These are phyloP conservation scores for Cladopsammia gracilis DNA, from an alignment of 64 coral and sea anemone species.

Conservation along the genomic window DNA sequence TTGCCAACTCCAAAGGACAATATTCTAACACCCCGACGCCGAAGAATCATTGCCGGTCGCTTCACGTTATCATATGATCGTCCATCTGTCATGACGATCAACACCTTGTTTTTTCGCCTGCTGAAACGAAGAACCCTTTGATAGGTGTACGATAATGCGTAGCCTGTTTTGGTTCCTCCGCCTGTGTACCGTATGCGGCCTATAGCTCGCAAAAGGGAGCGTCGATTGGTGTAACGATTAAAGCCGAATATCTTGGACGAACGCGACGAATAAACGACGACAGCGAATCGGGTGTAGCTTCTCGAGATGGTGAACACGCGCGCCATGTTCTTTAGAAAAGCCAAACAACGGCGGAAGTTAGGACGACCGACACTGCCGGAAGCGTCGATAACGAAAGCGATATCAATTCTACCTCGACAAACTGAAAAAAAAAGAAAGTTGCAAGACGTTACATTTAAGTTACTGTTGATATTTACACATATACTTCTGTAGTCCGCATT, in stretches of 20 bases:
- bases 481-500: no score
- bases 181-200: constrained; percentile 54
- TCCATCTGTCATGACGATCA: constrained; percentile 87
- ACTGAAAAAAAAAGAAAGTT: constrained; percentile 17
- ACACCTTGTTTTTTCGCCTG: constrained; percentile 55
- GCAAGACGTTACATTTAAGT: no score
- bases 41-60: constrained; percentile 25
- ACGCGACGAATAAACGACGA: constrained; percentile 64
- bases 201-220: constrained; percentile 45
- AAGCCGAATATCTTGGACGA: constrained; percentile 65
- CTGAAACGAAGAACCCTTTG: constrained; percentile 18
- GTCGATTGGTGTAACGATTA: constrained; percentile 28
- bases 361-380: constrained; percentile 63
- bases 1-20: constrained; percentile 62
- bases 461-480: no score
- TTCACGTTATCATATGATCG: constrained; percentile 55
- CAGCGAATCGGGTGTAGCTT: constrained; percentile 67
- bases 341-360: constrained; percentile 69
- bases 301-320: constrained; percentile 66
- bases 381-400: constrained; percentile 70
- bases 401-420: constrained; percentile 49
- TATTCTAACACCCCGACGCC: constrained; percentile 50
- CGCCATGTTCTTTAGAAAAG: constrained; percentile 63
- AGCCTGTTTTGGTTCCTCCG: constrained; percentile 58
- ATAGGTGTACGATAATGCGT: constrained; percentile 61